Evolutionary conservation across 2,113 vertebrate species (phyloP).

Genomic region (Corythornis madagascariensis): DNA sequence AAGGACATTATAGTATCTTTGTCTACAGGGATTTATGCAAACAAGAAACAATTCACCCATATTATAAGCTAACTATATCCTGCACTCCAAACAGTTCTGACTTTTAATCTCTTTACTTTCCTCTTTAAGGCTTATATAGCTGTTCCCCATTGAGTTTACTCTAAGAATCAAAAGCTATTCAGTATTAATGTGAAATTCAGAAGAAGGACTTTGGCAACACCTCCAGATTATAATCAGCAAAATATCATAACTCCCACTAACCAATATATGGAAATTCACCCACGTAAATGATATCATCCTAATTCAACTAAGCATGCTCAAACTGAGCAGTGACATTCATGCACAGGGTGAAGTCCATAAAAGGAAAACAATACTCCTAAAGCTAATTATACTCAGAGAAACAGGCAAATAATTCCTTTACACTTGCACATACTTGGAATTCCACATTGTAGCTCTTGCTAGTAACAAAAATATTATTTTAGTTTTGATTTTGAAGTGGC

Average conservation of each 20-base stretch:
- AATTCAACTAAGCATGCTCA: conserved; percentile 42
- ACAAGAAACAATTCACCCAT: background rate
- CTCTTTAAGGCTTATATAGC: background rate
- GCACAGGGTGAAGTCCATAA: background rate
- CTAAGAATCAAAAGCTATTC: conserved; percentile 32
- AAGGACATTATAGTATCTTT: background rate
- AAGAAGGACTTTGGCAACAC: conserved; percentile 52
- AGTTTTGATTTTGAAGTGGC: background rate
- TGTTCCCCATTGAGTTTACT: conserved; percentile 9
- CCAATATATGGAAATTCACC: conserved; percentile 60
- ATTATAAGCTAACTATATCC: background rate
- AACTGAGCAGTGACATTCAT: conserved; percentile 26
- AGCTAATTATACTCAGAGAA: conserved; percentile 12
- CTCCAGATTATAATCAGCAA: conserved; percentile 60
- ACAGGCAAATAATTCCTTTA: background rate
- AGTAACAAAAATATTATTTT: conserved; percentile 1
- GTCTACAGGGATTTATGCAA: background rate
- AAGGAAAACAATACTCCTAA: conserved; percentile 47
- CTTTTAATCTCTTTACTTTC: background rate
- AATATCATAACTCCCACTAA: conserved; percentile 68
- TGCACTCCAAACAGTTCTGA: background rate
- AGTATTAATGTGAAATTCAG: conserved; percentile 16
- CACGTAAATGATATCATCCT: conserved; percentile 45
- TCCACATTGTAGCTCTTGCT: background rate
- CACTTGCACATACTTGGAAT: background rate